These are phyloP conservation scores for Lepus timidus DNA, from an alignment of 2,113 vertebrate genomes.

Conservation along the genomic window DNA sequence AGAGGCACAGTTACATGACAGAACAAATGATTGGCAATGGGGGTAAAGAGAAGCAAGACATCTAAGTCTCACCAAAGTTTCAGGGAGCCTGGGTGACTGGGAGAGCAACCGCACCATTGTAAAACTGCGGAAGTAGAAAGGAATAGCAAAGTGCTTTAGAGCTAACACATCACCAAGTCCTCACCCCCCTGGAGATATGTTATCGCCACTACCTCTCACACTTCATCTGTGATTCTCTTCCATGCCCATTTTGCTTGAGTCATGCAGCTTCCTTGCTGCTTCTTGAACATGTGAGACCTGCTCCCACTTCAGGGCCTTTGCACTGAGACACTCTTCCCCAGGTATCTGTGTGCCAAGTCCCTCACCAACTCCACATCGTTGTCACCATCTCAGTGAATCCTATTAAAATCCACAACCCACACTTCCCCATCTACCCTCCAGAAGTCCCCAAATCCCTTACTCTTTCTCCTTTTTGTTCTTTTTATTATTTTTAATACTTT, in stretches of 20 bases:
- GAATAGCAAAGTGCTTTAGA: not conserved
- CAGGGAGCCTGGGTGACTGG: not conserved
- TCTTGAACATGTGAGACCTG: not conserved
- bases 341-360: not conserved
- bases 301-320: not conserved
- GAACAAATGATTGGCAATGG: not conserved
- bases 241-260: not conserved
- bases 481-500: conserved; percentile 5
- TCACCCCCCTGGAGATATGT: not conserved
- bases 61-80: not conserved
- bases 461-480: not conserved
- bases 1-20: not conserved
- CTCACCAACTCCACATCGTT: not conserved
- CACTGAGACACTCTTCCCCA: not conserved
- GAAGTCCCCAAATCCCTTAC: conserved; percentile 11
- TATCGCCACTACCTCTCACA: not conserved
- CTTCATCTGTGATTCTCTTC: not conserved
- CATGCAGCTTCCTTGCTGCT: not conserved
- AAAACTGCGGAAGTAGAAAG: not conserved
- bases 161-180: not conserved
- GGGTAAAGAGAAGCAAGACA: not conserved
- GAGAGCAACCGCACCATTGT: not conserved
- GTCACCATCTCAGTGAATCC: not conserved
- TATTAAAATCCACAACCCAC: not conserved
- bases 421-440: not conserved